Conservation (phyloP, 2,113 vertebrate genomes). For the Indri indri region DNA sequence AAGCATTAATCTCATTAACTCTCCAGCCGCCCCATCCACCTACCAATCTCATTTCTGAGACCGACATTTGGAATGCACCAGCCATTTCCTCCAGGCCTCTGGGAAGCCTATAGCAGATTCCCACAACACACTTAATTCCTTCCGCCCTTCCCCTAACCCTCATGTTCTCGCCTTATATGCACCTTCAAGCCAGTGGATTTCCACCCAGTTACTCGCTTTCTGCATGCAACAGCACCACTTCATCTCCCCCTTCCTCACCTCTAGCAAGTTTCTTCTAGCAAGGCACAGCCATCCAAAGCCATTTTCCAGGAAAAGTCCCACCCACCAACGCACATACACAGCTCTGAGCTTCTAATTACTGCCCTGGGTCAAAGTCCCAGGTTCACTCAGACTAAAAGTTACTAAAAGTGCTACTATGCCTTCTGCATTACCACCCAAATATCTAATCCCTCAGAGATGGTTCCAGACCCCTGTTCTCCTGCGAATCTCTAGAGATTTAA, state of each 20-base stretch:
- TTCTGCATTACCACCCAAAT: not conserved
- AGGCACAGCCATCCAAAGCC: not conserved
- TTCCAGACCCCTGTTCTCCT: not conserved
- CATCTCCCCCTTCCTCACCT: not conserved
- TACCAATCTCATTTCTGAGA: not conserved
- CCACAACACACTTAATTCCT: not conserved
- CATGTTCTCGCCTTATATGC: not conserved
- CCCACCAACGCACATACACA: not conserved
- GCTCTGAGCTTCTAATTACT: not conserved
- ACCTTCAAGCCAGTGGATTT: not conserved
- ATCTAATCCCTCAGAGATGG: not conserved
- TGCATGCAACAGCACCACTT: not conserved
- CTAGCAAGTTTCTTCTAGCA: not conserved
- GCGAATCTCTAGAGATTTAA: not conserved
- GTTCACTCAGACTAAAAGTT: constrained; percentile 10
- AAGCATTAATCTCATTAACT: not conserved
- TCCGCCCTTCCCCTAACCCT: not conserved
- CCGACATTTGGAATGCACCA: not conserved
- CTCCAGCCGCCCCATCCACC: not conserved
- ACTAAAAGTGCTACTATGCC: not conserved
- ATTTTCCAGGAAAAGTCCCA: constrained; percentile 45
- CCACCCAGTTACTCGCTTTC: not conserved
- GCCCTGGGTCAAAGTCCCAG: constrained; percentile 66
- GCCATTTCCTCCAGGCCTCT: not conserved
- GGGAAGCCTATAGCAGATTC: not conserved